Base-by-base conservation (phyloP, 2,888 invertebrate genomes). In the Lumbricus terrestris region DNA sequence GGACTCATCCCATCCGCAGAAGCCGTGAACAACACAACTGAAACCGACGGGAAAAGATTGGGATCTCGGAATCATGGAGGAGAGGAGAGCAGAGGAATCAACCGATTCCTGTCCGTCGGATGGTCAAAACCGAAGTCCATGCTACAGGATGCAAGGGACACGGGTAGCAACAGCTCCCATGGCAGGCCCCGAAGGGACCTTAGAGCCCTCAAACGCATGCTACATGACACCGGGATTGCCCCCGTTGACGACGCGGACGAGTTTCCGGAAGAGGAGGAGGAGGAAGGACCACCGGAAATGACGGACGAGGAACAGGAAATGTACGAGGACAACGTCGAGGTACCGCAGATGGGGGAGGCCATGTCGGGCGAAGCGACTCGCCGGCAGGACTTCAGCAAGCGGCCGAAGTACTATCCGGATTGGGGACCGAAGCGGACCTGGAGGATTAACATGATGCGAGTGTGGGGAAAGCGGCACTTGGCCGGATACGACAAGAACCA, bases 401-500 rank as follows among this genome's bases (percentile, higher is more conserved):
- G 88, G 29, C 88, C 90, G 23, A 90, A 82, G 90, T 83, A 40
- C 40, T 90, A 82, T n/a, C 90, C 90, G 29, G 90, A 90, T 23
- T 82, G 82, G 69, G 90, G 90, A 4, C 82, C 90, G 42, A 90
- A 90, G 40, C 37, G 90, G 29, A 90, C 69, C 85, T 90, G 90
- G 90, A 6, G 83, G 42, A 83, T 83, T 35, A 90, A 90, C 38
- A 38, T 90, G 85, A 90, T 90, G 90, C 37, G 90, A 5, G 83
- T 83, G 85, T 90, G 90, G 90, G 90, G 90, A 35, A 47, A 89
- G 88, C 88, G 85, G 8, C 23, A 37, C 85, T 20, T 85, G 20
- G 35, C 35, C 34, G 85, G 85, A 34, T 34, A 37, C 85, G 85
- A 37, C 35, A 23, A n/a, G 69, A 69, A 69, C 8, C 69, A n/a